Evolutionary conservation across 2,797 vertebrate genomes (phyloP).

Genomic region (Novumbra hubbsi): DNA sequence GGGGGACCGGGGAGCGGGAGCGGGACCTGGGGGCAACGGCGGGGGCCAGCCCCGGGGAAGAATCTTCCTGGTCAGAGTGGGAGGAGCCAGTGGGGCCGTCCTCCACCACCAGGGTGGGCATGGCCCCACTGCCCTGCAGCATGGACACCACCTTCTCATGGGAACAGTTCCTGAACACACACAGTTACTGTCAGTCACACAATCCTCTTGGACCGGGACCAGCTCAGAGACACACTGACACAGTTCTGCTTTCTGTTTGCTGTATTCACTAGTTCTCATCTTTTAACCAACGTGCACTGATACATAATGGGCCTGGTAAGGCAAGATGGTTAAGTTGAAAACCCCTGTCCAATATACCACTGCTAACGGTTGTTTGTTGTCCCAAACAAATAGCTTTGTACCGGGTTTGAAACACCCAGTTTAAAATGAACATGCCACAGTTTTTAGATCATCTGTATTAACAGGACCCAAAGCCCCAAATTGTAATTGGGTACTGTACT

Average conservation of each 20-base stretch:
- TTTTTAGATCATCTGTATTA: no score
- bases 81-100: constrained; percentile 84
- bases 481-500: not conserved
- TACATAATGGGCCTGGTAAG: not conserved
- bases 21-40: constrained; percentile 68
- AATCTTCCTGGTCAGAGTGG: constrained; percentile 81
- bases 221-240: constrained; percentile 77
- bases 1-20: constrained; percentile 81
- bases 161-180: constrained; percentile 86
- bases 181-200: not conserved
- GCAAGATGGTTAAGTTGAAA: not conserved
- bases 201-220: constrained; percentile 92
- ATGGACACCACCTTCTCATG: constrained; percentile 99
- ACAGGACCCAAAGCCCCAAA: no score
- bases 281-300: not conserved
- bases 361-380: no score
- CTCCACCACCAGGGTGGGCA: constrained; percentile 94
- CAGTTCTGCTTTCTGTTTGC: not conserved
- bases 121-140: constrained; percentile 96
- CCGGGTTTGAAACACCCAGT: no score
- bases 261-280: not conserved
- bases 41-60: constrained; percentile 64
- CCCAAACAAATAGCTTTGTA: no score
- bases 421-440: no score
- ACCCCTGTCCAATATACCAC: no score